Evolutionary conservation across 92 coral and sea anemone species (phyloP).

Genomic region (Actinernus sp.): DNA sequence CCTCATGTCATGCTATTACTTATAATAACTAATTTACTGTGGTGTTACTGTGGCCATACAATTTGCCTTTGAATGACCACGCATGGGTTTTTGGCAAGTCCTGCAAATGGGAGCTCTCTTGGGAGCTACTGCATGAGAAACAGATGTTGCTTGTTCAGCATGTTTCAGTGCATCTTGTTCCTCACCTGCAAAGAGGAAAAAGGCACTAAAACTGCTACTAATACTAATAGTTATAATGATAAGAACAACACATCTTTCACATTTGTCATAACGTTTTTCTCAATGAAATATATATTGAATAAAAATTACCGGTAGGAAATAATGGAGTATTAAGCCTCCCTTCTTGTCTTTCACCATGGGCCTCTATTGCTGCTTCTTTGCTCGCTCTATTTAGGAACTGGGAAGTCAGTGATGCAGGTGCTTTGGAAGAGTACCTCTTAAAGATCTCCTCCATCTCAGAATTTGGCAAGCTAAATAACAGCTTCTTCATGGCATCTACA

Average conservation of each 20-base stretch:
- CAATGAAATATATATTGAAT: too few relatives aligned
- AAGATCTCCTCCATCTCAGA: background rate
- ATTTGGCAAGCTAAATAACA: background rate
- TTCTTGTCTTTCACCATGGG: background rate
- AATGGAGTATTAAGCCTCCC: background rate
- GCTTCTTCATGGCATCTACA: conserved; percentile 9
- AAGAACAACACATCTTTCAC: too few relatives aligned
- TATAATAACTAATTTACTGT: too few relatives aligned
- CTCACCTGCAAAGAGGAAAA: background rate
- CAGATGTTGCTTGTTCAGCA: too few relatives aligned
- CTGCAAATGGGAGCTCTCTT: conserved; percentile 6
- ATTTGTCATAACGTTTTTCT: too few relatives aligned
- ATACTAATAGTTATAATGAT: too few relatives aligned
- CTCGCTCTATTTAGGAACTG: conserved; percentile 6
- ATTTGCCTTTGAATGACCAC: conserved; percentile 1
- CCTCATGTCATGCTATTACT: too few relatives aligned
- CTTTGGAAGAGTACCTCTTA: background rate
- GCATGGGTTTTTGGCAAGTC: conserved; percentile 7
- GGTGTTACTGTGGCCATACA: too few relatives aligned
- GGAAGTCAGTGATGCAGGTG: conserved; percentile 6
- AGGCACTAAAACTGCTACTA: too few relatives aligned
- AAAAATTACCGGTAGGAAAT: too few relatives aligned
- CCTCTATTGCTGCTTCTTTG: background rate
- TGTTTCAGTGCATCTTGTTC: conserved; percentile 8
- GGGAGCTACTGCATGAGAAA: background rate